Base-by-base conservation (phyloP, 2,888 invertebrate genomes). In the Limnephilus rhombicus region DNA sequence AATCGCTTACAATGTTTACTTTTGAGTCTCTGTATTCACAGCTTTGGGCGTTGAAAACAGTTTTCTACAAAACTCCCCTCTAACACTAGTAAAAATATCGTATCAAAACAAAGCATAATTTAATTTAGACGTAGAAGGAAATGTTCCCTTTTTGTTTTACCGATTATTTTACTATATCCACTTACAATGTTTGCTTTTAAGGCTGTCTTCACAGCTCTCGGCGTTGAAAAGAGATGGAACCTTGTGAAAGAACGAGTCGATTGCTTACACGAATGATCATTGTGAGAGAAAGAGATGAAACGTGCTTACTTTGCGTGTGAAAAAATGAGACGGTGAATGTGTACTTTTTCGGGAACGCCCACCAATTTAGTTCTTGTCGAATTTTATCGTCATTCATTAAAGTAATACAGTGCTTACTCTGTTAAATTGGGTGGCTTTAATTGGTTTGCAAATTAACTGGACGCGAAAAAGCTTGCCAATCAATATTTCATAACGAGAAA, bases 211-310 rank as follows among this genome's bases (percentile, higher is more conserved):
- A n/a, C 86, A 86, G 45, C 45, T 86, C n/a, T 29, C 7, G n/a
- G 45, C 37, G 49, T 45, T 29, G 41, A 86, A 86, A 31, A 86
- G 83, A 34, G 83, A 83, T 37, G 83, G 24, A 37, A 24, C 11
- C 45, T 86, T 29, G 18, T 11, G 86, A 49, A 15, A 86, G 45
- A 86, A 11, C 12, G 49, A 49, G 49, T 29, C 18, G 86, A n/a
- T 29, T 68, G 68, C 68, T 45, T 13, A 13, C 5, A 13, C 86
- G 29, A 45, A 49, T 49, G 37, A 24, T 86, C 90, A 31, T 15
- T 93, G 94, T 94, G 94, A 94, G 94, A 94, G 95, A 95, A 95
- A 95, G 95, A 91, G 91, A 91, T 87, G 82, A 18, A 87, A 34
- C 31, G 11, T 53, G 41, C 34, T 68, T 45, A 29, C 29, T 29